Percentiles rank a stretch among this genome's conserved stretches.
Evolutionary conservation across 2,888 invertebrate species (phyloP).

Genomic region (Macrophya alboannulata): DNA sequence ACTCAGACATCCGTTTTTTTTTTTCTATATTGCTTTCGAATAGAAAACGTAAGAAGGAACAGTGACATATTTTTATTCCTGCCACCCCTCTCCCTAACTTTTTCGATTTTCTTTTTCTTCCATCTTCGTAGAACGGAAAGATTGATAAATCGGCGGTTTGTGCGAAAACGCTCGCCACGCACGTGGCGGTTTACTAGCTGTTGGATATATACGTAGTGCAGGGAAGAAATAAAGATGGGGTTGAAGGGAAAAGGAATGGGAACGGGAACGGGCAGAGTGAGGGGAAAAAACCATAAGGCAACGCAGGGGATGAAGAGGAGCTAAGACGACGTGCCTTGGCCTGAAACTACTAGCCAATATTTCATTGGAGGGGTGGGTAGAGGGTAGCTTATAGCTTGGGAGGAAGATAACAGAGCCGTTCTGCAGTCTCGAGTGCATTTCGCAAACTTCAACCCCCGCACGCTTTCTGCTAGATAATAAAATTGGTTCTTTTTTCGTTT

Average conservation of each 20-base stretch:
- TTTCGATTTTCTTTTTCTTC: background rate
- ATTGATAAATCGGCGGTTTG: too few relatives aligned
- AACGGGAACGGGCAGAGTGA: background rate
- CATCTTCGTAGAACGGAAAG: background rate
- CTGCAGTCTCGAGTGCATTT: conserved; percentile 35
- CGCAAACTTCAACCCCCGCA: background rate
- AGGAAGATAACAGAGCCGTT: conserved; percentile 23
- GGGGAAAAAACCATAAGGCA: background rate
- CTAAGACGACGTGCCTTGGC: conserved; percentile 59
- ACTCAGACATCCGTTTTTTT: too few relatives aligned
- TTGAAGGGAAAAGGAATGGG: too few relatives aligned
- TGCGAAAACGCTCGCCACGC: too few relatives aligned
- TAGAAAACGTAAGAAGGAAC: too few relatives aligned
- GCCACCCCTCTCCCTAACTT: too few relatives aligned
- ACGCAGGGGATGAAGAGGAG: conserved; percentile 19
- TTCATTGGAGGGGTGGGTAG: conserved; percentile 72
- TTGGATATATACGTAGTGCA: background rate
- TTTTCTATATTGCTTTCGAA: too few relatives aligned
- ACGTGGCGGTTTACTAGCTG: background rate
- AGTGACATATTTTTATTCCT: too few relatives aligned
- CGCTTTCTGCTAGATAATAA: background rate
- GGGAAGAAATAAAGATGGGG: background rate
- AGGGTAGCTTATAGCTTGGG: background rate
- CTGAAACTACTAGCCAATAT: conserved; percentile 76
- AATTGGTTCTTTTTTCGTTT: background rate